Evolutionary conservation across 2,888 invertebrate species (phyloP).

Genomic region (Drosophila mimica): DNA sequence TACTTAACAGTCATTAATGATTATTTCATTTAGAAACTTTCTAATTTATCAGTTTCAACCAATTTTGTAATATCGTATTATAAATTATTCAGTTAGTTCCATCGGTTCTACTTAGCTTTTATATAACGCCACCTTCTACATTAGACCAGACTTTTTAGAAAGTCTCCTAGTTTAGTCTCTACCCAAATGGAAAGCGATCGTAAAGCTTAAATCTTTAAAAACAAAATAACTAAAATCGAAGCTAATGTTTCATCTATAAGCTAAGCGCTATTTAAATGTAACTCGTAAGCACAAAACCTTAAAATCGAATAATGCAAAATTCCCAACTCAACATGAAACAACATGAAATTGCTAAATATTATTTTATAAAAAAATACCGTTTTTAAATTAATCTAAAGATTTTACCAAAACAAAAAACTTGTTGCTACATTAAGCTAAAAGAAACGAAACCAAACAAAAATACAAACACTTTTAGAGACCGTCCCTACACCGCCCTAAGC

Average conservation of each 20-base stretch:
- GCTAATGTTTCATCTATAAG: constrained; percentile 49
- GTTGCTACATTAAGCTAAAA: constrained; percentile 36
- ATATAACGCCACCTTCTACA: constrained; percentile 25
- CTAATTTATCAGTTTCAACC: constrained; percentile 4
- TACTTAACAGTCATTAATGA: constrained; percentile 6
- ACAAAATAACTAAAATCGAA: constrained; percentile 9
- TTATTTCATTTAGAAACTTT: constrained; percentile 9
- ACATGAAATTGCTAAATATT: constrained; percentile 22
- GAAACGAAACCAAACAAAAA: constrained; percentile 22
- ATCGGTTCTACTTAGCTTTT: constrained; percentile 38
- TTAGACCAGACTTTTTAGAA: constrained; percentile 39
- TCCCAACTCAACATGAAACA: constrained; percentile 7
- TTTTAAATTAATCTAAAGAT: constrained; percentile 43
- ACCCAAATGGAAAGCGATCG: constrained; percentile 46
- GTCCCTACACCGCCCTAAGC: constrained; percentile 29
- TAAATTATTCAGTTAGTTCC: constrained; percentile 14
- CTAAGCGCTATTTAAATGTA: constrained; percentile 48
- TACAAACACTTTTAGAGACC: constrained; percentile 41
- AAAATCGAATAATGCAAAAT: constrained; percentile 14
- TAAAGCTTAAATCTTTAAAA: constrained; percentile 22
- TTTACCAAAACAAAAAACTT: constrained; percentile 34
- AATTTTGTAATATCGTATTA: constrained; percentile 4
- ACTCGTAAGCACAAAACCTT: constrained; percentile 23
- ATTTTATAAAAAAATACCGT: constrained; percentile 46
- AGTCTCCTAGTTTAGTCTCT: constrained; percentile 53